A percentile compares a stretch with the other conserved stretches of the same genome.
Evolutionary conservation across 1,140 invertebrate genomes (phyloP).

Genomic region (Brachionus manjavacas): DNA sequence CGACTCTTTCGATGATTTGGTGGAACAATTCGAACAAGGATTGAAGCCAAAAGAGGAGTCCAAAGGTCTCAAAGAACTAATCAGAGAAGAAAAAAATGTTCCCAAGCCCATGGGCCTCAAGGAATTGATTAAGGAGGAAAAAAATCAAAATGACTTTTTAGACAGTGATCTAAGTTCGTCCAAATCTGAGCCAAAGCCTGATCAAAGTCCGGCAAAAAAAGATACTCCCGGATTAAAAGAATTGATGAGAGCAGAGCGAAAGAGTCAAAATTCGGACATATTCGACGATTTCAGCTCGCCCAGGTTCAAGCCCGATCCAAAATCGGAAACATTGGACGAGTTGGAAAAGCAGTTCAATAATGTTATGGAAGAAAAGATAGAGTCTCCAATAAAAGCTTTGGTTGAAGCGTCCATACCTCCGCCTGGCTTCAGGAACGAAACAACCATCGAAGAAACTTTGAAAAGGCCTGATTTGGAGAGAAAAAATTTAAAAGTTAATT

Average conservation of each 20-base stretch:
- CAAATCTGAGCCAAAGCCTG: background rate
- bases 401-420: background rate
- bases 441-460: background rate
- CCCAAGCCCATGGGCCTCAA: background rate
- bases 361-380: background rate
- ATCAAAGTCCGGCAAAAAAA: background rate
- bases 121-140: background rate
- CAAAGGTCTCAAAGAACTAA: background rate
- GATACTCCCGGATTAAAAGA: background rate
- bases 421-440: background rate
- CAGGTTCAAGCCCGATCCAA: background rate
- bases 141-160: background rate
- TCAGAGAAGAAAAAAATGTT: background rate
- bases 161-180: background rate
- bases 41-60: background rate
- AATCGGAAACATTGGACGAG: slow-evolving; percentile 11
- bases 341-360: slow-evolving; percentile 16
- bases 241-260: background rate
- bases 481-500: slow-evolving; percentile 19
- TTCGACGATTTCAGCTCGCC: background rate
- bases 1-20: background rate
- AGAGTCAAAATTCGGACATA: background rate
- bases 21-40: background rate
- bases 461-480: background rate
- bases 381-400: background rate